Conservation (phyloP, 2,888 invertebrate genomes). For the Eustalomyia histrio region DNA sequence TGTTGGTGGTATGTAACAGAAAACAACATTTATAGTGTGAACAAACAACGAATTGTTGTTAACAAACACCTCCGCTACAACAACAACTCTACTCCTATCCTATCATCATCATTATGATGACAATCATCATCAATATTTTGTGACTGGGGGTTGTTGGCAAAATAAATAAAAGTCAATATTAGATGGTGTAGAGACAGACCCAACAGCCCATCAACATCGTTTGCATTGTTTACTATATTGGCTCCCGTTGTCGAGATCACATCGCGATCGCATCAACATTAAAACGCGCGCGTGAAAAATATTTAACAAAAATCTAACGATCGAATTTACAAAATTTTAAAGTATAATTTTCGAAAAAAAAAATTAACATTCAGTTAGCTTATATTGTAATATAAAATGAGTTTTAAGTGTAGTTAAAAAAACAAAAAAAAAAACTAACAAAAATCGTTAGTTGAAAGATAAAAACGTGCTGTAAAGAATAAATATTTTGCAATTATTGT, state of each 20-base stretch:
- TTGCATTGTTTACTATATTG: constrained; percentile 62
- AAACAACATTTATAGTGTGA: constrained; percentile 36
- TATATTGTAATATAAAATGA: not conserved
- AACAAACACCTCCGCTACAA: constrained; percentile 22
- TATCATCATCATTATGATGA: not conserved
- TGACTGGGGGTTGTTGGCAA: constrained; percentile 51
- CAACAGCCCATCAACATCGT: constrained; percentile 59
- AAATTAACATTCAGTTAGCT: constrained; percentile 11
- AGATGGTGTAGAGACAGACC: constrained; percentile 46
- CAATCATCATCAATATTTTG: constrained; percentile 38
- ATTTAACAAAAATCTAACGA: not conserved
- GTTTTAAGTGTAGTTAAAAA: constrained; percentile 30
- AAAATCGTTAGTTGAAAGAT: constrained; percentile 8
- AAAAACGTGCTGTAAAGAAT: constrained; percentile 59
- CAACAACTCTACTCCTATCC: not conserved
- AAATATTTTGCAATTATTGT: constrained; percentile 55
- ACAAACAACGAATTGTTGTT: constrained; percentile 34
- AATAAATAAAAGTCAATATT: constrained; percentile 17
- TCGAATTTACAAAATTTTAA: constrained; percentile 8
- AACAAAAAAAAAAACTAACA: constrained; percentile 13
- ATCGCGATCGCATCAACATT: constrained; percentile 54
- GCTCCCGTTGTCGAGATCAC: constrained; percentile 68
- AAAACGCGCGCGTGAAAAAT: constrained; percentile 32
- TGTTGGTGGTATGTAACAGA: constrained; percentile 18
- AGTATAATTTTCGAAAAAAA: constrained; percentile 13